Base-by-base conservation (phyloP, 2,888 invertebrate species). In the Monochamus alternatus region DNA sequence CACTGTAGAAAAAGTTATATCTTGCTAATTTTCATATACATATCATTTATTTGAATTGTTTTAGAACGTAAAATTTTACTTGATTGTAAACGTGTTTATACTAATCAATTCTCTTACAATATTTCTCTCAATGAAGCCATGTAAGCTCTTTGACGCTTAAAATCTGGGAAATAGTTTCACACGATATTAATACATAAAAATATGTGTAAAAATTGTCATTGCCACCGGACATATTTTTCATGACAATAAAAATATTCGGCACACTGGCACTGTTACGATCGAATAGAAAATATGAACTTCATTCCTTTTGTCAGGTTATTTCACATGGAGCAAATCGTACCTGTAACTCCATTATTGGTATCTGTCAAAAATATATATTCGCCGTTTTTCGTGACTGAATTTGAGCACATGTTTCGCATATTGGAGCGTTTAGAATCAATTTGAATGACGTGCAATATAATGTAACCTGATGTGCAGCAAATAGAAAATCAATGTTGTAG, bases 391-490 rank as follows among this genome's bases (percentile, higher is more conserved):
- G 52, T 58, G 58, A 22, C 66, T 52, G 66, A 55, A 66, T 66
- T 31, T 59, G 32, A 31, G 66, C 52, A 67, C 66, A 67, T 59
- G 68, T 68, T 68, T 38, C 68, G 58, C 55, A 68, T 68, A 59
- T 68, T 68, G 43, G 10, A 68, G 30, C 58, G 44, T 55, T 59
- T 68, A 68, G 58, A 68, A 58, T 68, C 68, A 68, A 68, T 68
- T 68, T 68, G 68, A 59, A 22, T 68, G 68, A 68, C 68, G 68
- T 58, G 44, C 43, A 68, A 43, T 68, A 59, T 58, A 68, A 68
- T 68, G 68, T 59, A 58, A 68, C 58, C 38, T 59, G 68, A 68
- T 59, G 58, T 68, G 68, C 32, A 43, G 68, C 68, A 68, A 68
- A 68, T 68, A 68, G 58, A 68, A 68, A 68, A 68, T 68, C 68